A percentile compares a stretch with the other conserved stretches of the same genome.
These are phyloP conservation scores for Amphiprion percula DNA, from an alignment of 2,113 vertebrate species.

Conservation along the genomic window DNA sequence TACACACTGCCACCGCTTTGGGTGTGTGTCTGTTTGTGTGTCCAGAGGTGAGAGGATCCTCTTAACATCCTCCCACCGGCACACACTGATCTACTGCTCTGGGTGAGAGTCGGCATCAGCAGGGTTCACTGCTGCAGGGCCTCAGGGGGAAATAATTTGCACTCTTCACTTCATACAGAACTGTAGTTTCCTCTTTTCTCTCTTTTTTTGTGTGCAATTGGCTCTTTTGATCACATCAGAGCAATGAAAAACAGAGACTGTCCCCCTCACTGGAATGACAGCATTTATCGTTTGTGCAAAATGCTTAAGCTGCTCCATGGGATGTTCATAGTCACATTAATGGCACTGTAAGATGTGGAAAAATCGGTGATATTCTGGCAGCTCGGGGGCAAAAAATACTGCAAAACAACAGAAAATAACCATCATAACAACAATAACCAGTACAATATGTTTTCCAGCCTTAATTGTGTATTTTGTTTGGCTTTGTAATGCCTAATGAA, in stretches of 20 bases:
- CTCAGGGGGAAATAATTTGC: constrained; percentile 11
- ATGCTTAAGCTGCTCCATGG: too few species aligned
- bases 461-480: too few species aligned
- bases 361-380: too few species aligned
- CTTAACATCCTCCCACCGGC: constrained; percentile 44
- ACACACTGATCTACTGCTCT: constrained; percentile 39
- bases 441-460: too few species aligned
- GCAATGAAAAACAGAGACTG: background rate
- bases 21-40: constrained; percentile 19
- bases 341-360: too few species aligned
- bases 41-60: constrained; percentile 53
- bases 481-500: too few species aligned
- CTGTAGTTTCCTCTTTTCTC: background rate
- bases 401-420: too few species aligned
- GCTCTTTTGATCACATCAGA: background rate
- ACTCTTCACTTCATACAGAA: background rate
- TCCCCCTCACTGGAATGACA: background rate
- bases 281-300: constrained; percentile 3
- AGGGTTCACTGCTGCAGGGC: background rate
- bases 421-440: too few species aligned
- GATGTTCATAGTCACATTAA: background rate
- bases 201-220: background rate
- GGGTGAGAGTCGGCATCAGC: constrained; percentile 32
- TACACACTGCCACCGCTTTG: constrained; percentile 8
- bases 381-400: too few species aligned